Evolutionary conservation across 2,797 vertebrate genomes (phyloP), one percentile per base, ranked within the genome.

Genomic region (Vireo griseus): DNA sequence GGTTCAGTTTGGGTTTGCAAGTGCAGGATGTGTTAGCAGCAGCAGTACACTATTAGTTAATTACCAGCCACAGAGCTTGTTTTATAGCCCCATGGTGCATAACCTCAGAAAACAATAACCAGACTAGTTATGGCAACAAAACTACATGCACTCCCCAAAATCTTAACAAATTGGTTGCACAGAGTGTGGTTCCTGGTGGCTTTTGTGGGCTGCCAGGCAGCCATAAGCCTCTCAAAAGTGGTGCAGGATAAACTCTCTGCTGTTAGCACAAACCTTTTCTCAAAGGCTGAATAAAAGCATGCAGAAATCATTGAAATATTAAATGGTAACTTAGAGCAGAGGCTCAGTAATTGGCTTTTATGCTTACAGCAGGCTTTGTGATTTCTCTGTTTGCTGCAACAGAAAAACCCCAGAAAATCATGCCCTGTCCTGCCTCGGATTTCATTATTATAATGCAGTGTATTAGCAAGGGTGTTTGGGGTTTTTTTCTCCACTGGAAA

Each of bases 31-130:
- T 28, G 3, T 59, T 51, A 62, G 35, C 35, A 35, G 76, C 0
- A 0, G 84, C 50, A 26, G 69, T 73, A 45, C 4, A 4, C 75
- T 73, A 25, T 54, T 55, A 35, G 52, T 62, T 92, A 79, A 80
- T 80, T 88, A 50, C 54, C 39, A 21, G 57, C 63, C 75, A 24
- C 31, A 14, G 26, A 62, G 63, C 51, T 73, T 37, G 35, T 40
- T 90, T 57, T 68, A 8, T 67, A 78, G 77, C 77, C 16, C 68
- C 3, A 0, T 2, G 2, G 61, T 0, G 2, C 0, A 0, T 50
- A 86, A 45, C 79, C 57, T 75, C 78, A n/a, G 16, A 47, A 61
- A 51, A 35, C 68, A 57, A 16, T 40, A 33, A 5, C 35, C 72
- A 31, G 61, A 21, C 16, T 16, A 51, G 73, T 72, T 51, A 12